A percentile compares a stretch with the other conserved stretches of the same genome.
Evolutionary conservation across 2,113 vertebrate genomes (phyloP).

Genomic region (Erythrolamprus reginae): DNA sequence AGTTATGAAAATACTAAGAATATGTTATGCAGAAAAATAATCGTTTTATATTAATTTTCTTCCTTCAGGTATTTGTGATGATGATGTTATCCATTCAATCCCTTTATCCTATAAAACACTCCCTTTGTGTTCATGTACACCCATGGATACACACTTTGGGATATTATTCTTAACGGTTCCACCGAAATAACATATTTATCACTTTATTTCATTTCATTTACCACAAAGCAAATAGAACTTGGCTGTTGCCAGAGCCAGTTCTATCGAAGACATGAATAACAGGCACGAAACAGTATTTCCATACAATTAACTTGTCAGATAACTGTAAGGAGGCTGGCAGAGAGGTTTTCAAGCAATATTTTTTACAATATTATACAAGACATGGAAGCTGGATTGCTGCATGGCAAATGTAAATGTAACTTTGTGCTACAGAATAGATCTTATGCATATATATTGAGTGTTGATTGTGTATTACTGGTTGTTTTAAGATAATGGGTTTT

Average conservation of each 20-base stretch:
- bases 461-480: no score
- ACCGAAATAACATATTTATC: constrained; percentile 1
- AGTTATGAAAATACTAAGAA: neutral
- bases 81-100: neutral
- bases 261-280: neutral
- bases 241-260: neutral
- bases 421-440: neutral
- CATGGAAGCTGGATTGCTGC: neutral
- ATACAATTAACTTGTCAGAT: constrained; percentile 24
- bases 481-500: no score
- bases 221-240: constrained; percentile 4
- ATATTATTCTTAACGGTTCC: neutral
- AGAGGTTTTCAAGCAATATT: neutral
- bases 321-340: neutral
- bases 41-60: neutral
- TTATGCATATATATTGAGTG: neutral
- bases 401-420: neutral
- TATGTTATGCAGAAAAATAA: neutral
- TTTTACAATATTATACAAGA: neutral
- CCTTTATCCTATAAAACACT: neutral
- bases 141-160: neutral
- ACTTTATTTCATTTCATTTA: constrained; percentile 15
- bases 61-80: neutral
- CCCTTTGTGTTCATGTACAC: neutral
- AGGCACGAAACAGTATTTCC: neutral